Evolutionary conservation across 1,140 invertebrate genomes (phyloP).

Genomic region (Adelges cooleyi): DNA sequence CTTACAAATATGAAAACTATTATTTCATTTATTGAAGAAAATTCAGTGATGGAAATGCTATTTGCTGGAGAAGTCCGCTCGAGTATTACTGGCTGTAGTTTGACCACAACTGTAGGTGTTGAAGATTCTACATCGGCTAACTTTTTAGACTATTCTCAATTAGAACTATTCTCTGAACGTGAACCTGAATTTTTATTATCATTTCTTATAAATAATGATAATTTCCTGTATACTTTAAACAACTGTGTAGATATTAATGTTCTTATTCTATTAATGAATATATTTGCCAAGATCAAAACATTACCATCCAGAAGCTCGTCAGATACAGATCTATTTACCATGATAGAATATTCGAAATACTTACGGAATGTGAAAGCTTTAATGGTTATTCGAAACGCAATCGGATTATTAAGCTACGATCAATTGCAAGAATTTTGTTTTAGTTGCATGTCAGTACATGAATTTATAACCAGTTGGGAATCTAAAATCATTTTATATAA

Average conservation of each 20-base stretch:
- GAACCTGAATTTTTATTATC: background rate
- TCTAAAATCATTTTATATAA: background rate
- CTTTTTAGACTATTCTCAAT: background rate
- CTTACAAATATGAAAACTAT: background rate
- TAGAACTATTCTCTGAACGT: background rate
- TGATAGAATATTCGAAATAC: too few species aligned
- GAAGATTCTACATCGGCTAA: too few species aligned
- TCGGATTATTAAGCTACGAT: background rate
- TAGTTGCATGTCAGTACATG: background rate
- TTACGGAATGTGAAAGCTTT: background rate
- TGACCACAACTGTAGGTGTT: background rate
- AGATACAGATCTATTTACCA: too few species aligned
- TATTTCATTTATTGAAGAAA: background rate
- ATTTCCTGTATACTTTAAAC: background rate
- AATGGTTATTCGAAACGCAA: background rate
- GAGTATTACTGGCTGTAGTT: background rate
- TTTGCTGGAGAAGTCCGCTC: background rate
- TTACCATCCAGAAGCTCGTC: background rate
- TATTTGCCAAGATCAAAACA: constrained; percentile 9
- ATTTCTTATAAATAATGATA: background rate
- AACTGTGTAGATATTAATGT: background rate
- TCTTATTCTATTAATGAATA: background rate
- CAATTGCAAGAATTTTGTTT: background rate
- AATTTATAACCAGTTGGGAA: background rate
- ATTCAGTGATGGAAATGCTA: background rate